phyloP scores from a whole-genome alignment of 2,797 vertebrate genomes.

The Gymnothorax reevesii region DNA sequence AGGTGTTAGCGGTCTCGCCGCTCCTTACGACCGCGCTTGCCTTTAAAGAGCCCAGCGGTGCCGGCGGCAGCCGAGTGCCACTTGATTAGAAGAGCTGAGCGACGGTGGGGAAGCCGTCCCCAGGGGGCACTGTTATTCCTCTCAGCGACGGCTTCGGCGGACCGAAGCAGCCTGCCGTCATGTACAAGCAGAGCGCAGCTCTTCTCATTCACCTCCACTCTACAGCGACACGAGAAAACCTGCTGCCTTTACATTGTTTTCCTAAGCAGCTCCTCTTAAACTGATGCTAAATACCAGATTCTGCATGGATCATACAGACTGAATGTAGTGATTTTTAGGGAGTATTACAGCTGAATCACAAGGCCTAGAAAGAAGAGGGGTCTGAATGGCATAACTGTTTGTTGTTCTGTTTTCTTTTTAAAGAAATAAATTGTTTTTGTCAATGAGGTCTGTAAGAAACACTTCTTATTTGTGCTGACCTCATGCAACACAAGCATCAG shows the following conservation, averaged over 20 bases:
- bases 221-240: background rate
- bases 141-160: constrained; percentile 41
- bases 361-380: background rate
- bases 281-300: background rate
- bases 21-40: constrained; percentile 13
- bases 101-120: constrained; percentile 56
- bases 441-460: background rate
- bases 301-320: background rate
- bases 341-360: background rate
- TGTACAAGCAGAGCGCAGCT: background rate
- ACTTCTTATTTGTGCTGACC: background rate
- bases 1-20: constrained; percentile 33
- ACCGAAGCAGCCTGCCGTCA: background rate
- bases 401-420: background rate
- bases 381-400: background rate
- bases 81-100: constrained; percentile 41
- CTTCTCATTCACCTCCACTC: background rate
- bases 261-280: background rate
- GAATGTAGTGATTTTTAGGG: background rate
- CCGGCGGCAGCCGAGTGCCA: constrained; percentile 23
- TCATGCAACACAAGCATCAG: background rate
- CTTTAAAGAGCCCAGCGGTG: background rate
- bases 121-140: constrained; percentile 76
- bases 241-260: background rate
- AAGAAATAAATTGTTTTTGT: background rate